Evolutionary conservation across 2,888 invertebrate species (phyloP), one percentile per base, ranked within the genome.

Genomic region (Ditula angustiorana): DNA sequence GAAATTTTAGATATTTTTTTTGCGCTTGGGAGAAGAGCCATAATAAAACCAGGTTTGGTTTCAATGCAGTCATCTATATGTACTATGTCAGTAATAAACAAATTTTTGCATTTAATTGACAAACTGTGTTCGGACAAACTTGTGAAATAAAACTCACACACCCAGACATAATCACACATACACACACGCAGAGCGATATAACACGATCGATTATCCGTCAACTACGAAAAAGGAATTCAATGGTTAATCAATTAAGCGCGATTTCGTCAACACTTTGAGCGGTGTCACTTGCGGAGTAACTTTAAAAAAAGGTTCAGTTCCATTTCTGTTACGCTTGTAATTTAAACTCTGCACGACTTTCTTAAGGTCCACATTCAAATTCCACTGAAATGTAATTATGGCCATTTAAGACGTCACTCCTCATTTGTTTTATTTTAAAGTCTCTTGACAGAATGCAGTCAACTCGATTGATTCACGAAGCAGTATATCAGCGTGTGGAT

Each of bases 361-460:
- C 2, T 41, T 41, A 41, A 16, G 19, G 41, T 19, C 8, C 16
- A 8, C 16, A 41, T 41, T 41, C 2, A 10, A 2, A 10, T 10
- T 2, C 3, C 41, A 19, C 19, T 0, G 41, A 10, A 19, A 5
- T 41, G 41, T 19, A 19, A 41, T 41, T 41, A 2, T 10, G 19
- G 16, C 19, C 7, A 10, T 19, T 16, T 41, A 8, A 10, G 2
- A 19, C 19, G 41, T 41, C 19, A 10, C 19, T 19, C 41, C 41
- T 19, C 41, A 19, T 41, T 41, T 41, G 24, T 63, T 58, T 41
- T 52, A 52, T 58, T 62, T 56, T 44, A 46, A 63, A 41, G 57
- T 37, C 44, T 24, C 44, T 46, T 57, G 63, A 63, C 44, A 57
- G 13, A 63, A 63, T 8, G 57, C 63, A 63, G 63, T 63, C 63